phyloP scores from a whole-genome alignment of 1,140 invertebrate species.

The Hermatobates lingyangjiaoensis region DNA sequence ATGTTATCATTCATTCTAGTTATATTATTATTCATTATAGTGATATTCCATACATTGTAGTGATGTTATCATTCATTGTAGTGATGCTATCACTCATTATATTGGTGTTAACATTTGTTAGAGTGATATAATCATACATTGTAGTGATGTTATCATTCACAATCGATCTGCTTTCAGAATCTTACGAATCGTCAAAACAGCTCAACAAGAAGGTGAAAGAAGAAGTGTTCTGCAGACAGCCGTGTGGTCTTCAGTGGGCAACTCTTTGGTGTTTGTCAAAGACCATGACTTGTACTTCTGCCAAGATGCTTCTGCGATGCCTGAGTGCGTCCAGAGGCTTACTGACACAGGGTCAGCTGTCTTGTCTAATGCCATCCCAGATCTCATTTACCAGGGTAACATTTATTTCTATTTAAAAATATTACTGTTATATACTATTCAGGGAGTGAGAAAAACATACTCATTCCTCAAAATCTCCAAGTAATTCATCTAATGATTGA shows the following conservation, averaged over 20 bases:
- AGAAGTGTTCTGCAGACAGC: constrained; percentile 25
- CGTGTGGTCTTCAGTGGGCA: constrained; percentile 27
- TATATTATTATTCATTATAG: too few species aligned
- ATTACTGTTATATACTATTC: too few species aligned
- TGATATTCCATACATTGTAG: too few species aligned
- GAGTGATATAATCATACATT: neutral
- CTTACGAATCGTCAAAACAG: neutral
- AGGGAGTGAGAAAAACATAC: too few species aligned
- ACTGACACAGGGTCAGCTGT: constrained; percentile 53
- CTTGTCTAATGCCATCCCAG: constrained; percentile 78
- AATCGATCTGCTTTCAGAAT: neutral
- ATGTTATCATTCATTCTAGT: too few species aligned
- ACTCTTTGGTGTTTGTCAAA: constrained; percentile 27
- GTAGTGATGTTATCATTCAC: neutral
- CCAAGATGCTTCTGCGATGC: constrained; percentile 21
- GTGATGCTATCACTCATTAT: neutral
- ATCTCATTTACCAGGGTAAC: constrained; percentile 88
- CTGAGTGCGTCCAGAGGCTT: constrained; percentile 39
- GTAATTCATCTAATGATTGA: too few species aligned
- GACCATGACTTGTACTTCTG: constrained; percentile 35
- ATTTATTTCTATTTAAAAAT: too few species aligned
- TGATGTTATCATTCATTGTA: too few species aligned
- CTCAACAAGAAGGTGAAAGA: neutral
- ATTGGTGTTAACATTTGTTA: neutral
- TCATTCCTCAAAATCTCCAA: too few species aligned